Evolutionary conservation across 30 jellyfish, hydroid and myxozoan species (phyloP), one percentile per base, ranked within the genome.

Genomic region (Aurelia sp.): DNA sequence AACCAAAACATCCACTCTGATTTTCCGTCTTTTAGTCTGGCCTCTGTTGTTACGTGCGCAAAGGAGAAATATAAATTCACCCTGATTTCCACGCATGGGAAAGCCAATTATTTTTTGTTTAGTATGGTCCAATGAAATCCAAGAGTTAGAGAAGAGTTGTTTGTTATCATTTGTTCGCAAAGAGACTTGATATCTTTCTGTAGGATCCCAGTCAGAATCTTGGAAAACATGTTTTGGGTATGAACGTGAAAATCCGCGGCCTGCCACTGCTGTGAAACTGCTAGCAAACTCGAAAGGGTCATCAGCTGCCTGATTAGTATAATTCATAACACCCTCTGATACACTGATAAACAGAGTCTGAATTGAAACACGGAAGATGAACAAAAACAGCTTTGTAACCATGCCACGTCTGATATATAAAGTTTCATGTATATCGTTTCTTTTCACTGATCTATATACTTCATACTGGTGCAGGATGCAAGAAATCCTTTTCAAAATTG

Each of bases 61-160:
- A 18, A 90, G 83, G 7, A 90, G 88, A 77, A 81, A 90, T 2
- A 59, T 61, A 75, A 76, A 90, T 24, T 55, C 80, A 8, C 97
- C 97, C 10, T 70, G 77, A 48, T 90, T 90, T 2, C 97, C 97
- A 9, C 78, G 77, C 91, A 90, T 18, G 2, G 97, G 97, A 66
- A 90, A 90, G n/a, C 97, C 97, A 13, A 77, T 52, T 57, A 90
- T 82, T 59, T 75, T 77, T 24, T 70, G 63, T 3, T 67, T 84
- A 13, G 88, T 67, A 17, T 61, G 62, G 48, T 90, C 91, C 16
- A 72, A 67, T 52, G 86, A 57, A 17, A 90, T 73, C 97, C 97
- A 90, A 15, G 97, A 60, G 63, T 90, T 90, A 11, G 93, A 62
- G 40, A 81, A 90, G 4, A 90, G 85, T 30, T 60, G 71, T 7